Percentiles rank a stretch among this genome's conserved stretches.
Evolutionary conservation across 1,140 invertebrate species (phyloP).

Genomic region (Diploscapter pachys): DNA sequence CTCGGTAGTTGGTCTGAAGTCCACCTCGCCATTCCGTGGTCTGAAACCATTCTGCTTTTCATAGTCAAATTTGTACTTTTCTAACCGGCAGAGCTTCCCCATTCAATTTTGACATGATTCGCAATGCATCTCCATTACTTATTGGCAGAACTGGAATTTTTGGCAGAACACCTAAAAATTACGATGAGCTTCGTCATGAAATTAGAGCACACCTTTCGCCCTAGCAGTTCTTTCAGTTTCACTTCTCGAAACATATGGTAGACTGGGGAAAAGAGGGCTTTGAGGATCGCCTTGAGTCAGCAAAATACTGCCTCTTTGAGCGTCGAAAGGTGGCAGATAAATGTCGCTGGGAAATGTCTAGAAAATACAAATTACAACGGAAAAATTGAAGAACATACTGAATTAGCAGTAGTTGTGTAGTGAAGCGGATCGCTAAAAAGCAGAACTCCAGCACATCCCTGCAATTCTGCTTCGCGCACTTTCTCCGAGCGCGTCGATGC

Average conservation of each 20-base stretch:
- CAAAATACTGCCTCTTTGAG: conserved; percentile 44
- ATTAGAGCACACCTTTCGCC: conserved; percentile 3
- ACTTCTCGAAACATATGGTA: conserved; percentile 59
- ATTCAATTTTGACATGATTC: conserved; percentile 41
- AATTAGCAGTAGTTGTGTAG: conserved; percentile 16
- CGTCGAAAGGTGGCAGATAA: conserved; percentile 45
- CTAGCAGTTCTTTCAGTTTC: conserved; percentile 23
- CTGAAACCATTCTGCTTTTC: too few relatives aligned
- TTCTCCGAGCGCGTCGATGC: conserved; percentile 46
- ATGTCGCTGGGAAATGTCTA: conserved; percentile 61
- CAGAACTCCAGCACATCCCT: conserved; percentile 51
- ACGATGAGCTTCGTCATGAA: neutral
- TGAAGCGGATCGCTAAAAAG: conserved; percentile 52
- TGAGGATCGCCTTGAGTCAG: conserved; percentile 47
- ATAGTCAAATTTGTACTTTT: too few relatives aligned
- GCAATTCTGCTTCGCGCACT: conserved; percentile 37
- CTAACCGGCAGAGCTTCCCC: conserved; percentile 38
- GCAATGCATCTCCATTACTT: conserved; percentile 40
- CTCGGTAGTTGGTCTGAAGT: conserved; percentile 29
- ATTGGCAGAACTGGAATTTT: conserved; percentile 48
- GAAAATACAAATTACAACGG: conserved; percentile 2
- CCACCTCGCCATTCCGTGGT: conserved; percentile 37
- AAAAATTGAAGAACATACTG: neutral
- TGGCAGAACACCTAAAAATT: conserved; percentile 31
- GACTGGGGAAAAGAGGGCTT: conserved; percentile 58